phyloP scores from a whole-genome alignment of 2,797 vertebrate species.

The Enteromius viviparus region DNA sequence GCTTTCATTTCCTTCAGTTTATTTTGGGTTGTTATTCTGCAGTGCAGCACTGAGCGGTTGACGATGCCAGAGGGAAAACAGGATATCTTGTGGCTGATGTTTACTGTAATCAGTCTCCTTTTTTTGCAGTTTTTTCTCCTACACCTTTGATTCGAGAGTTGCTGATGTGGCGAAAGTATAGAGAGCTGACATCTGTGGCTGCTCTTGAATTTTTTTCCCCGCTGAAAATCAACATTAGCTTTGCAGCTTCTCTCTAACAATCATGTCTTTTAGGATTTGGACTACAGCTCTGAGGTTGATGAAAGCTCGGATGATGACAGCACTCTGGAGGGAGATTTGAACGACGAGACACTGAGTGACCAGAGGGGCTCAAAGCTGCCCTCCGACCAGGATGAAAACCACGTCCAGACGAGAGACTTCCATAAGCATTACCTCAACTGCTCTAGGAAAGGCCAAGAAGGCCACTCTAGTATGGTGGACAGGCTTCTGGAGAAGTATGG shows the following conservation, averaged over 20 bases:
- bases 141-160: constrained; percentile 26
- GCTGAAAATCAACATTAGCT: constrained; percentile 41
- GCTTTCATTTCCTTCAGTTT: constrained; percentile 42
- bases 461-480: constrained; percentile 52
- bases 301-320: constrained; percentile 56
- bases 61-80: background rate
- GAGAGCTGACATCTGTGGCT: constrained; percentile 15
- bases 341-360: background rate
- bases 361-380: background rate
- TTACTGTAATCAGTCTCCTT: constrained; percentile 27
- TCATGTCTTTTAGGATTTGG: constrained; percentile 57
- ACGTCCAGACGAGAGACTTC: constrained; percentile 46
- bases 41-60: background rate
- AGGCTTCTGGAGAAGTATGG: constrained; percentile 65
- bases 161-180: constrained; percentile 21
- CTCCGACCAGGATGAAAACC: background rate
- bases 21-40: constrained; percentile 39
- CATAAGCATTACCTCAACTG: constrained; percentile 40
- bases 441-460: constrained; percentile 36
- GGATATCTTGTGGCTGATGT: constrained; percentile 41
- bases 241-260: constrained; percentile 18
- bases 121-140: constrained; percentile 25
- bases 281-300: constrained; percentile 44
- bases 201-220: background rate
- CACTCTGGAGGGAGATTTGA: constrained; percentile 34